A percentile compares a stretch with the other conserved stretches of the same genome.
phyloP scores from a whole-genome alignment of 30 jellyfish, hydroid and myxozoan species.

The Nemopilema nomurai region DNA sequence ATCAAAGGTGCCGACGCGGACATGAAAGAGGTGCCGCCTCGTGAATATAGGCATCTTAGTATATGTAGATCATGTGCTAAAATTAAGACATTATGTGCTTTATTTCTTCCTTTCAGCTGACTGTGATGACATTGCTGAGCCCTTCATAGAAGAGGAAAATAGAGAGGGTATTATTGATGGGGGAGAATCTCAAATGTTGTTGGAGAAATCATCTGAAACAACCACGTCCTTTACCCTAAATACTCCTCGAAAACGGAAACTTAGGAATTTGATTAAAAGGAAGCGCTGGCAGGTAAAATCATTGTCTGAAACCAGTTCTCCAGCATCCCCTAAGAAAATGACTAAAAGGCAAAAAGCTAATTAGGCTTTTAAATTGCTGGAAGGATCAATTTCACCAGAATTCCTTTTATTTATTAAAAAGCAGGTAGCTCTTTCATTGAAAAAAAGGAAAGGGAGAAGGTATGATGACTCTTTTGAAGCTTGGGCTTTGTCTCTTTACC shows the following conservation, averaged over 20 bases:
- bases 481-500: slow-evolving; percentile 42
- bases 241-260: neutral
- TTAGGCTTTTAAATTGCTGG: slow-evolving; percentile 12
- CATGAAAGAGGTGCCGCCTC: too few relatives aligned
- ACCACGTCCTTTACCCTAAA: neutral
- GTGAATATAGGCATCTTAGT: too few relatives aligned
- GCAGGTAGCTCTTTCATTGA: slow-evolving; percentile 11
- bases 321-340: neutral
- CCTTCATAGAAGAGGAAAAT: neutral
- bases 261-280: neutral
- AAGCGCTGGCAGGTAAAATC: slow-evolving; percentile 10
- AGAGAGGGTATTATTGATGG: neutral
- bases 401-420: slow-evolving; percentile 9
- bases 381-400: slow-evolving; percentile 16
- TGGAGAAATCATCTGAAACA: neutral
- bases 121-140: too few relatives aligned
- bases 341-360: neutral
- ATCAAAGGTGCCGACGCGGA: too few relatives aligned
- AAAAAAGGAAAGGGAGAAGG: slow-evolving; percentile 24
- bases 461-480: slow-evolving; percentile 42
- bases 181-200: neutral
- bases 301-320: neutral
- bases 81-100: too few relatives aligned
- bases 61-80: too few relatives aligned
- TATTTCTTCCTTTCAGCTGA: too few relatives aligned